These are phyloP conservation scores for Nycticebus coucang DNA, from an alignment of 2,113 vertebrate species.

Conservation along the genomic window DNA sequence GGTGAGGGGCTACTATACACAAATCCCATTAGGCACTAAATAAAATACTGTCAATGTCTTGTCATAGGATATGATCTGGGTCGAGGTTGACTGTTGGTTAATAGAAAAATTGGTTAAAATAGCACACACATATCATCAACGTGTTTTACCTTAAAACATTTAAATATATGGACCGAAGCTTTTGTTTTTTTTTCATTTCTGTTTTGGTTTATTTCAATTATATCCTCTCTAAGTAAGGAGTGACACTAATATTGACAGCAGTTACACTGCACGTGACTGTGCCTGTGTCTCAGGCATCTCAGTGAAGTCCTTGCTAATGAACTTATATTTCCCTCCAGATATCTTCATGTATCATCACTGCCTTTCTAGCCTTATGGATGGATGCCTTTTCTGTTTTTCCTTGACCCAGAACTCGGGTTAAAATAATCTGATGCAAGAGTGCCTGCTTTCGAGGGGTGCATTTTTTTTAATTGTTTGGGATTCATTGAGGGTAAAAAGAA, in stretches of 20 bases:
- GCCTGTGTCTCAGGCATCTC: background rate
- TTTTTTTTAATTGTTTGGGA: background rate
- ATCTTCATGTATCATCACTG: background rate
- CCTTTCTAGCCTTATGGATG: background rate
- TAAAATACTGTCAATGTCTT: background rate
- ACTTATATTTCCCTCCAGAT: background rate
- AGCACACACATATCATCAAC: background rate
- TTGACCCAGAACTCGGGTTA: conserved; percentile 21
- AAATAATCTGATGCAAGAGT: background rate
- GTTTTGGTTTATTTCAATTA: background rate
- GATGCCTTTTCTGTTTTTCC: background rate
- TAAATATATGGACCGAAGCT: background rate
- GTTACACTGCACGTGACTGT: background rate
- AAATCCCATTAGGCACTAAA: background rate
- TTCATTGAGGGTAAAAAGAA: too few relatives aligned
- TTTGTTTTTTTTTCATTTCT: background rate
- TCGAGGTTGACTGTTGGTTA: background rate
- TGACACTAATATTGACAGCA: background rate
- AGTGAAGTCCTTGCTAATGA: background rate
- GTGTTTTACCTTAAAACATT: background rate
- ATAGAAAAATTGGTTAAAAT: conserved; percentile 23
- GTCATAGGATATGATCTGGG: background rate
- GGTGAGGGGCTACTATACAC: background rate
- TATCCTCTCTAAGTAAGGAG: background rate
- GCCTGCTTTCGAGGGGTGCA: background rate